Evolutionary conservation across 37 sponge, comb jelly and placozoan genomes (phyloP).

Genomic region (Mnemiopsis leidyi): DNA sequence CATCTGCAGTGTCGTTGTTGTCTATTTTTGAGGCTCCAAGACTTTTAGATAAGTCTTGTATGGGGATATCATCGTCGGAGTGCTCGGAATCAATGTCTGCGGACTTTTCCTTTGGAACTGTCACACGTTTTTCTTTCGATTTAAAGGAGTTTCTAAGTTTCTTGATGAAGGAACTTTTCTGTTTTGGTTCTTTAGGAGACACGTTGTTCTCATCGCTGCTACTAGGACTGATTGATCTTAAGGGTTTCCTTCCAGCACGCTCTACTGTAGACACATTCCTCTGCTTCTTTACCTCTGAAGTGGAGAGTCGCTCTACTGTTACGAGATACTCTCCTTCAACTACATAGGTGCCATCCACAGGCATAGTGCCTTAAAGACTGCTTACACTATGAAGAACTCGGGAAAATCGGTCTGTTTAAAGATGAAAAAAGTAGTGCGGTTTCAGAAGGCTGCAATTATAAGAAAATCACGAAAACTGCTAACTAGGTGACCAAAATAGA

Average conservation of each 20-base stretch:
- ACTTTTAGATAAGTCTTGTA: not conserved
- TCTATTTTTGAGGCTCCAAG: not conserved
- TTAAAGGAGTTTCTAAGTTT: not conserved
- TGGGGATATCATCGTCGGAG: not conserved
- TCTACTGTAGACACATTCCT: not conserved
- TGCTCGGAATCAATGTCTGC: not conserved
- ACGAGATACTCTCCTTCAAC: constrained; percentile 16
- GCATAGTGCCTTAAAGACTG: no score
- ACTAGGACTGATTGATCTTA: not conserved
- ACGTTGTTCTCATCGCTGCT: not conserved
- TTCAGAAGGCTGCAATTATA: no score
- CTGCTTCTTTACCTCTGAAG: not conserved
- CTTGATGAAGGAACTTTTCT: not conserved
- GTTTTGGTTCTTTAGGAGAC: not conserved
- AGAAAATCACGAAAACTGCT: no score
- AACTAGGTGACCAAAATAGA: no score
- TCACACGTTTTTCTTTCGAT: not conserved
- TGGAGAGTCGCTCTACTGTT: not conserved
- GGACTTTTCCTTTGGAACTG: not conserved
- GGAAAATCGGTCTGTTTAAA: no score
- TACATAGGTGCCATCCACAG: not conserved
- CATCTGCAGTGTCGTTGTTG: not conserved
- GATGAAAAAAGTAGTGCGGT: no score
- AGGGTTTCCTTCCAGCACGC: not conserved
- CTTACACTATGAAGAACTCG: no score